Evolutionary conservation across 2,797 vertebrate species (phyloP).

Genomic region (Loris lydekkerianus): DNA sequence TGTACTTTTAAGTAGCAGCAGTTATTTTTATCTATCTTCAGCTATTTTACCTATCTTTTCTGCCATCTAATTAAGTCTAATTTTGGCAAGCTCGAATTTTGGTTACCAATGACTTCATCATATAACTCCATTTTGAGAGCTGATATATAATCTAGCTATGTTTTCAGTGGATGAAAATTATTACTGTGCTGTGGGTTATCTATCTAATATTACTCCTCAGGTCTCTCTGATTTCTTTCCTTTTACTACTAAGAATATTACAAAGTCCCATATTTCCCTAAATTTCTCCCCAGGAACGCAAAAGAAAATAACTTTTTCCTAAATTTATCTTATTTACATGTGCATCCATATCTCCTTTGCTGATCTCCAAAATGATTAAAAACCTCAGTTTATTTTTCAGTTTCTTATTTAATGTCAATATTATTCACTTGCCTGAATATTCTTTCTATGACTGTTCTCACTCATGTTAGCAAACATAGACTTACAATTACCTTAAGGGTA

Average conservation of each 20-base stretch:
- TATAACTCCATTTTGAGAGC: slow-evolving; percentile 8
- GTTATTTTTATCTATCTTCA: neutral
- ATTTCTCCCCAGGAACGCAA: neutral
- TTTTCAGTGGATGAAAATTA: slow-evolving; percentile 32
- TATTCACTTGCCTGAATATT: neutral
- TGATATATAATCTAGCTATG: slow-evolving; percentile 5
- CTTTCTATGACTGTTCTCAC: neutral
- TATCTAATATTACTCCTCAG: neutral
- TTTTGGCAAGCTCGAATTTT: neutral
- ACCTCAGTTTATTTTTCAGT: neutral
- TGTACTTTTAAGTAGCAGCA: neutral
- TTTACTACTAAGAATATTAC: neutral
- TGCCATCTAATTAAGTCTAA: neutral
- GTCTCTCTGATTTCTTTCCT: neutral
- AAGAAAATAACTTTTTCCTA: neutral
- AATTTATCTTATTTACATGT: neutral
- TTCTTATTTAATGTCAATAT: slow-evolving; percentile 14
- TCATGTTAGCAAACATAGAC: neutral
- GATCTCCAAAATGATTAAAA: slow-evolving; percentile 9
- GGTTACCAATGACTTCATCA: neutral
- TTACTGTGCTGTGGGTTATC: neutral
- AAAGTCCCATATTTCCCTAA: slow-evolving; percentile 3
- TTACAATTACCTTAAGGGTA: neutral
- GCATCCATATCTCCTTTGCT: neutral
- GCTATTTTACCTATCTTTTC: neutral